A percentile compares a stretch with the other conserved stretches of the same genome.
Evolutionary conservation across 2,888 invertebrate species (phyloP).

Genomic region (Teleiodes luculella): DNA sequence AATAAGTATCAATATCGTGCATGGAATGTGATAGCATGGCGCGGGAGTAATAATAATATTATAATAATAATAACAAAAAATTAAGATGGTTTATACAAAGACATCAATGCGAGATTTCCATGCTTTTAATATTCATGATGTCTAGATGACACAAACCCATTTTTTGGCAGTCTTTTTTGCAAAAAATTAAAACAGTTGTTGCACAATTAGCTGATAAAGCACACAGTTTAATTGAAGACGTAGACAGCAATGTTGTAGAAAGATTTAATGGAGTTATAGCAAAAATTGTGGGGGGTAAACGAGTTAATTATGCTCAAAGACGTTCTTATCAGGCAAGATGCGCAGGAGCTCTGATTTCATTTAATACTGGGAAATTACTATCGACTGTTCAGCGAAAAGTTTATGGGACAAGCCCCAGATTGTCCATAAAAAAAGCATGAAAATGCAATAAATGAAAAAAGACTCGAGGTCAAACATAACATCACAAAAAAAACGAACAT

Average conservation of each 20-base stretch:
- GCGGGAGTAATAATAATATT: too few relatives aligned
- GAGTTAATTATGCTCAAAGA: background rate
- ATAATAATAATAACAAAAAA: too few relatives aligned
- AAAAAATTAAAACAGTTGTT: constrained; percentile 15
- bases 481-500: constrained; percentile 6
- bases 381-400: constrained; percentile 15
- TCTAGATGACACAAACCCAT: constrained; percentile 17
- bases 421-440: constrained; percentile 8
- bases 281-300: background rate
- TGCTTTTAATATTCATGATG: constrained; percentile 15
- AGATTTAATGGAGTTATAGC: constrained; percentile 19
- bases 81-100: constrained; percentile 14
- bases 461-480: background rate
- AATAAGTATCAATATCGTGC: background rate
- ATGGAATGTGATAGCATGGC: background rate
- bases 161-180: constrained; percentile 13
- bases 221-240: constrained; percentile 21
- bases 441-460: constrained; percentile 4
- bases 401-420: constrained; percentile 8
- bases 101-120: constrained; percentile 16
- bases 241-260: constrained; percentile 20
- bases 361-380: constrained; percentile 2
- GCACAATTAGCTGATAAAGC: constrained; percentile 13
- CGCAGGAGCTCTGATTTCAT: background rate
- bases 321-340: background rate